Percentiles rank a stretch among this genome's conserved stretches.
Evolutionary conservation across 2,113 vertebrate genomes (phyloP).

Genomic region (Cairina moschata): DNA sequence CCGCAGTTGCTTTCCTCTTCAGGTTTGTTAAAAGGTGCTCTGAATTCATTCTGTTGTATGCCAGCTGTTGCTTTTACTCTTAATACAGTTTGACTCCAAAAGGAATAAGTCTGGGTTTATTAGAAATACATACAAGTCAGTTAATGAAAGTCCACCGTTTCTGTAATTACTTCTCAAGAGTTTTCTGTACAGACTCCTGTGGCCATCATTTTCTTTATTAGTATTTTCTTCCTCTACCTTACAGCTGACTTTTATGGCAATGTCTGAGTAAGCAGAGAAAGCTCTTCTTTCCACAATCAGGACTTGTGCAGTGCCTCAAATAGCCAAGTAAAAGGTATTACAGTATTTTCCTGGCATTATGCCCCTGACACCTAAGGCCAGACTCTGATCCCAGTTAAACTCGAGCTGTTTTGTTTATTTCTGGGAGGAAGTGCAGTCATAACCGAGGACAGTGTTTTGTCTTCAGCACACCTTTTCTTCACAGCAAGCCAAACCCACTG

Average conservation of each 20-base stretch:
- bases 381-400: constrained; percentile 29
- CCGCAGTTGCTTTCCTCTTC: neutral
- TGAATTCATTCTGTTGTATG: neutral
- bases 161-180: neutral
- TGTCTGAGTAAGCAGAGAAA: neutral
- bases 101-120: neutral
- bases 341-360: constrained; percentile 41
- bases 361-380: constrained; percentile 32
- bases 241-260: neutral
- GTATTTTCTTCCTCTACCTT: neutral
- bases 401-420: constrained; percentile 43
- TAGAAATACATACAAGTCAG: neutral
- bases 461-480: constrained; percentile 27
- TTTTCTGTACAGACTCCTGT: neutral
- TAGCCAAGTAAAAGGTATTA: neutral
- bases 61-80: neutral
- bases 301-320: neutral
- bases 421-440: constrained; percentile 27
- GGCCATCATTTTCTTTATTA: neutral
- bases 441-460: constrained; percentile 46
- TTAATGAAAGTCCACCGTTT: neutral
- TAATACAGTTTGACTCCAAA: neutral
- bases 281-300: neutral
- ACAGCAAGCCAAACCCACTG: neutral
- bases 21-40: neutral